Base-by-base conservation (phyloP, 2,888 invertebrate species). In the Sarcophaga carnaria region DNA sequence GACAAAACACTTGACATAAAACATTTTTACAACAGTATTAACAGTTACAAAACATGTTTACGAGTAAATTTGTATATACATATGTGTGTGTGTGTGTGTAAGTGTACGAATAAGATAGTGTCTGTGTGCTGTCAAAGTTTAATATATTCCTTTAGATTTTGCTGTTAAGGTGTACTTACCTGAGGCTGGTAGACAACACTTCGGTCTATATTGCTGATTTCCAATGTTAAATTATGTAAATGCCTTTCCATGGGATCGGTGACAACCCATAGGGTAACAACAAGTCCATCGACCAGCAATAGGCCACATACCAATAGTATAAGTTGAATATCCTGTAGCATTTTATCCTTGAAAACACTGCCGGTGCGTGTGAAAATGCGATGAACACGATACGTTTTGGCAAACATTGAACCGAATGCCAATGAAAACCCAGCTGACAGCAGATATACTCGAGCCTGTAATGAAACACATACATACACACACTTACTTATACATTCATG, bases 351-450 rank as follows among this genome's bases (percentile, higher is more conserved):
- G 88, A 98, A 96, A 0, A 98, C 95, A 90, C 97, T 96, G 89
- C 97, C 96, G 89, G 96, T 96, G 89, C 97, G 96, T 84, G 97
- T 97, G 93, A 98, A 98, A 93, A 98, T 97, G 90, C 97, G 95
- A 94, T 98, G 98, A 17, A 98, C 98, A 76, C 98, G 94, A 93
- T 98, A 98, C 0, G 98, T 98, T 94, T 98, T 98, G 4, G 98
- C 97, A 92, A 98, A 98, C 97, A 98, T 98, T 25, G 98, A 97
- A 59, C 98, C 98, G 91, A 98, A 98, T 1, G 98, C 97, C 89
- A 98, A 93, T 0, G 98, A 98, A 93, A 98, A 98, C 47, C 98
- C 98, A 70, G 97, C 97, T 3, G 98, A 97, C 74, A 98, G 94
- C 76, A 98, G 95, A 94, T 97, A 98, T 22, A 97, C 97, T 91